Evolutionary conservation across 2,113 vertebrate genomes (phyloP).

Genomic region (Haplochromis vanheusdeni): DNA sequence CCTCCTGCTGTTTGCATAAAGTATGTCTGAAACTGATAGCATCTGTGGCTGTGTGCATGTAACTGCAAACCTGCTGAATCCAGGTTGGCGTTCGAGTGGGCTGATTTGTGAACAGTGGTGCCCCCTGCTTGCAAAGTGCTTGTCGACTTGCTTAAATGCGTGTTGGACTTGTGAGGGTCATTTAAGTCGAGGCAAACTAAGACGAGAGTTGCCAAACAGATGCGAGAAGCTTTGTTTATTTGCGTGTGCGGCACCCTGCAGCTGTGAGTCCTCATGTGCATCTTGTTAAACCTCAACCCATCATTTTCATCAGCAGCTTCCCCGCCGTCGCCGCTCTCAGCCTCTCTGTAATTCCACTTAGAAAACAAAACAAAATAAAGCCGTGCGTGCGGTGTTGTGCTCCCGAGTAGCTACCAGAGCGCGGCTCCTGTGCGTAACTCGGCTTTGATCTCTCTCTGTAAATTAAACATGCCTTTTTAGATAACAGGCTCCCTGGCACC

Average conservation of each 20-base stretch:
- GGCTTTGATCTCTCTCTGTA: constrained; percentile 43
- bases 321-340: not conserved
- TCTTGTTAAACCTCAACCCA: not conserved
- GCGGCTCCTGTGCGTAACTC: not conserved
- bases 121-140: constrained; percentile 7
- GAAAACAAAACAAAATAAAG: constrained; percentile 22
- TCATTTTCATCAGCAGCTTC: not conserved
- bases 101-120: not conserved
- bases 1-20: not conserved
- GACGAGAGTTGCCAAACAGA: not conserved
- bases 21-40: not conserved
- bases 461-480: constrained; percentile 53
- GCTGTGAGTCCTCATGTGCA: not conserved
- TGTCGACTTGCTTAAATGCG: not conserved
- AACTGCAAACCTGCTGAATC: not conserved
- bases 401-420: not conserved
- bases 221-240: not conserved
- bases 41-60: not conserved
- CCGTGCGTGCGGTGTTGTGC: not conserved
- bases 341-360: not conserved
- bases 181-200: not conserved
- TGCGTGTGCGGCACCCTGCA: not conserved
- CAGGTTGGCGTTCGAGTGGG: not conserved
- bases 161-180: not conserved
- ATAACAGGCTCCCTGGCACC: constrained; percentile 35